A percentile compares a stretch with the other conserved stretches of the same genome.
These are phyloP conservation scores for Platalea minor DNA, from an alignment of 2,797 vertebrate genomes.

Conservation along the genomic window DNA sequence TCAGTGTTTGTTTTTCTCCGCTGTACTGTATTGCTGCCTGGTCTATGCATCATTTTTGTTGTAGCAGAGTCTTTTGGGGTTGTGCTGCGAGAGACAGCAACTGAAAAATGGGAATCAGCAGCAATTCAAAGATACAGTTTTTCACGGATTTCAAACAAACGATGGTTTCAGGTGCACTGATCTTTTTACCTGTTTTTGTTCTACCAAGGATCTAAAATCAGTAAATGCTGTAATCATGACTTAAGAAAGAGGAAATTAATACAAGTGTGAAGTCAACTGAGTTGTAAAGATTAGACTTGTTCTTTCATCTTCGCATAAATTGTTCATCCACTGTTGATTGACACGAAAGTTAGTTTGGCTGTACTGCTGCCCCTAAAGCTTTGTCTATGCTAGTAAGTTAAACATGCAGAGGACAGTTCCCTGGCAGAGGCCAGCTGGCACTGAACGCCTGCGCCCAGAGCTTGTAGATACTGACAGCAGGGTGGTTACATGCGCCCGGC, in stretches of 20 bases:
- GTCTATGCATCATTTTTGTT: not conserved
- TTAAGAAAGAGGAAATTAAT: not conserved
- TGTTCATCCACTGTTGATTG: not conserved
- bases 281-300: not conserved
- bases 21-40: not conserved
- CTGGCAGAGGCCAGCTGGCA: not conserved
- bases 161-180: not conserved
- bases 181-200: not conserved
- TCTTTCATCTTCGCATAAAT: not conserved
- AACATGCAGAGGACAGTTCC: not conserved
- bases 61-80: not conserved
- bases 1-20: not conserved
- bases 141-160: not conserved
- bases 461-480: not conserved
- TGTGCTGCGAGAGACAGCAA: not conserved
- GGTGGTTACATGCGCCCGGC: rapidly evolving
- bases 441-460: not conserved
- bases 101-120: not conserved
- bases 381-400: not conserved
- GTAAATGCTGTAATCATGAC: not conserved
- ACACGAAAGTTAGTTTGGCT: not conserved
- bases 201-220: not conserved
- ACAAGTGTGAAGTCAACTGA: not conserved
- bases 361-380: not conserved
- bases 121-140: not conserved